phyloP scores from a whole-genome alignment of 37 sponge, comb jelly and placozoan genomes.

The Chondrilla cf. caribensis region DNA sequence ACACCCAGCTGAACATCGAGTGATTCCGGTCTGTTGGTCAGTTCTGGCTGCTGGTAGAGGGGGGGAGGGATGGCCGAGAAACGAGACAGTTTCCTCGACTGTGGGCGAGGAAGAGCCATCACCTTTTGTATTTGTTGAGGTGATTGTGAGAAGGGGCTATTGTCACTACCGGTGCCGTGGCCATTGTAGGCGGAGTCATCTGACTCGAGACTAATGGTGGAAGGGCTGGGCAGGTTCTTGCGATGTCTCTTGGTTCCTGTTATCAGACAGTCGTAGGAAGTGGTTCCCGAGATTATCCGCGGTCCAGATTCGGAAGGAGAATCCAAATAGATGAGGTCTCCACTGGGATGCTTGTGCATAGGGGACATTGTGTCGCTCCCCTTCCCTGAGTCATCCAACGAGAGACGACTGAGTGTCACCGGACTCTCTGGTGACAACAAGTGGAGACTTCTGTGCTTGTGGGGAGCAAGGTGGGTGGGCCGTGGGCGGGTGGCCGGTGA shows the following conservation, averaged over 20 bases:
- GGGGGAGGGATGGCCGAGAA: neutral
- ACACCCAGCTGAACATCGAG: neutral
- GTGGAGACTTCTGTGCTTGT: neutral
- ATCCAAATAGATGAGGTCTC: neutral
- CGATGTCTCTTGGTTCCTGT: neutral
- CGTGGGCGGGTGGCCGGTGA: neutral
- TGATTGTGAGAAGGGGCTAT: constrained; percentile 10
- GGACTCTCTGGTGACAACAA: constrained; percentile 10
- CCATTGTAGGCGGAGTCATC: constrained; percentile 17
- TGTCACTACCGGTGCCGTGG: neutral
- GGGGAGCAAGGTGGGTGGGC: constrained; percentile 7
- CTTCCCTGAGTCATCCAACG: constrained; percentile 25
- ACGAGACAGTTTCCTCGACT: neutral
- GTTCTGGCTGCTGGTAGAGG: neutral
- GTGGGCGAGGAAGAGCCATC: neutral
- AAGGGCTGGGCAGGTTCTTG: neutral
- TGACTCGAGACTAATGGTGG: neutral
- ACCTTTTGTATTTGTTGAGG: neutral
- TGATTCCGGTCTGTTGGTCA: neutral
- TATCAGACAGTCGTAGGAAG: constrained; percentile 7
- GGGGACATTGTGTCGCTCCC: constrained; percentile 21
- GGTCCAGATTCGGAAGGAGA: neutral
- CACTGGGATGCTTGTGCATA: neutral
- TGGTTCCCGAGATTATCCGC: neutral
- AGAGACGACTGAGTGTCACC: constrained; percentile 16